These are phyloP conservation scores for Falco berigora DNA, from an alignment of 2,797 vertebrate species.

Conservation along the genomic window DNA sequence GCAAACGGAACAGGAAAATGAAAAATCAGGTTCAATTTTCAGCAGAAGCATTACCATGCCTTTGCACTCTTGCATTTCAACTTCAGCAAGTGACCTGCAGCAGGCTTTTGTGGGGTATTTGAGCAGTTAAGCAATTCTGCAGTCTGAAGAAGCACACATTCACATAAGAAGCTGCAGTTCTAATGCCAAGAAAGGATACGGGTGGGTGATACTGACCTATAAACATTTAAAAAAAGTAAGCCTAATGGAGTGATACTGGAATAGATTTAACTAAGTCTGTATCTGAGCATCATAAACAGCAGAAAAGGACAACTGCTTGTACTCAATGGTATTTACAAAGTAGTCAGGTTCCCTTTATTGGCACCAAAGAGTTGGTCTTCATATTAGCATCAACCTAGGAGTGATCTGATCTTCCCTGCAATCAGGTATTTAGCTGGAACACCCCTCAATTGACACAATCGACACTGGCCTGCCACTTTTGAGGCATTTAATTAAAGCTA, in stretches of 20 bases:
- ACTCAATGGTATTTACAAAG: neutral
- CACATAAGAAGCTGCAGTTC: neutral
- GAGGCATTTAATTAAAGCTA: conserved; percentile 40
- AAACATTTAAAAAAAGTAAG: neutral
- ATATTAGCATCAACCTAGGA: neutral
- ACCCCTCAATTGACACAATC: neutral
- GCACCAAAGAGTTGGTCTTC: neutral
- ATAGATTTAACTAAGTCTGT: neutral
- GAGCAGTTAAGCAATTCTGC: neutral
- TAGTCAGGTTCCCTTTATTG: neutral
- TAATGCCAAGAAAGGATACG: neutral
- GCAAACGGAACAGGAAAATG: too few species aligned
- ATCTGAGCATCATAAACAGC: neutral
- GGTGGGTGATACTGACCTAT: neutral
- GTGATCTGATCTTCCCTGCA: neutral
- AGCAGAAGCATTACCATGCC: neutral
- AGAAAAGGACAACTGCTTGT: neutral
- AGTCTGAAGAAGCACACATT: neutral
- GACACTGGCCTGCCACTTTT: neutral
- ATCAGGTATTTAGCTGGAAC: neutral
- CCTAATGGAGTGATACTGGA: neutral
- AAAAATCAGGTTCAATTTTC: too few species aligned
- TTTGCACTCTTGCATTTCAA: neutral
- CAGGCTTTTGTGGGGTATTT: neutral
- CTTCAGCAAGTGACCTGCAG: neutral